A percentile compares a stretch with the other conserved stretches of the same genome.
Conservation (phyloP, 2,888 invertebrate species). For the Meganola albula region DNA sequence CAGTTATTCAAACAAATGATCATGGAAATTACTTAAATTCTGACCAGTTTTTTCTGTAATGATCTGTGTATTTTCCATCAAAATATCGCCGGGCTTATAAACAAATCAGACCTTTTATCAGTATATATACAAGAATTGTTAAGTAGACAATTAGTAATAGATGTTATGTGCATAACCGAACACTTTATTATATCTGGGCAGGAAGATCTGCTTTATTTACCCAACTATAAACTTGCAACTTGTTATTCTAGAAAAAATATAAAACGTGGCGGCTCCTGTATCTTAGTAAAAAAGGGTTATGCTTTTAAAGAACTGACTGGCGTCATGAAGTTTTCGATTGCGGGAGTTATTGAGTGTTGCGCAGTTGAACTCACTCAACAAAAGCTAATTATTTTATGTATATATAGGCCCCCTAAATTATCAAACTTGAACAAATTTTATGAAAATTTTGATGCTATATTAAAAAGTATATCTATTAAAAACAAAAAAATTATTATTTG, state of each 20-base stretch:
- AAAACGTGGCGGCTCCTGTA: slow-evolving; percentile 1
- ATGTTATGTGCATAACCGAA: slow-evolving; percentile 4
- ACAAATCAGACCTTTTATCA: slow-evolving; percentile 1
- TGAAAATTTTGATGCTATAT: neutral
- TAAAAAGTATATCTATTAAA: neutral
- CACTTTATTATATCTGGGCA: slow-evolving; percentile 1
- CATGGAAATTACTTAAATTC: too few species aligned
- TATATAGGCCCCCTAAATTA: slow-evolving; percentile 4
- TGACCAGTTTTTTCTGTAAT: slow-evolving; percentile 2
- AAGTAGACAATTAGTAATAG: neutral
- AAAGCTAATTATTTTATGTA: slow-evolving; percentile 2
- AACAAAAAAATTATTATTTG: neutral
- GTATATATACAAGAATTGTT: slow-evolving; percentile 1
- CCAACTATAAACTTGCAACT: slow-evolving; percentile 1
- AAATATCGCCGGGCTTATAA: slow-evolving; percentile 2
- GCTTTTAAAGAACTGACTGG: slow-evolving; percentile 1
- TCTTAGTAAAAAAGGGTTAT: neutral
- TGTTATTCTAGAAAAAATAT: neutral
- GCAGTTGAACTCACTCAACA: slow-evolving; percentile 2
- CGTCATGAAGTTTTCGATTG: neutral
- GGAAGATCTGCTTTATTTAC: neutral
- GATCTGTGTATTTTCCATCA: slow-evolving; percentile 2
- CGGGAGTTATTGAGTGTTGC: slow-evolving; percentile 2
- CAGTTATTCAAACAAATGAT: too few species aligned
- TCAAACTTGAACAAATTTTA: neutral